phyloP scores from a whole-genome alignment of 2,888 invertebrate genomes.

The Drosophila maculinotata region DNA sequence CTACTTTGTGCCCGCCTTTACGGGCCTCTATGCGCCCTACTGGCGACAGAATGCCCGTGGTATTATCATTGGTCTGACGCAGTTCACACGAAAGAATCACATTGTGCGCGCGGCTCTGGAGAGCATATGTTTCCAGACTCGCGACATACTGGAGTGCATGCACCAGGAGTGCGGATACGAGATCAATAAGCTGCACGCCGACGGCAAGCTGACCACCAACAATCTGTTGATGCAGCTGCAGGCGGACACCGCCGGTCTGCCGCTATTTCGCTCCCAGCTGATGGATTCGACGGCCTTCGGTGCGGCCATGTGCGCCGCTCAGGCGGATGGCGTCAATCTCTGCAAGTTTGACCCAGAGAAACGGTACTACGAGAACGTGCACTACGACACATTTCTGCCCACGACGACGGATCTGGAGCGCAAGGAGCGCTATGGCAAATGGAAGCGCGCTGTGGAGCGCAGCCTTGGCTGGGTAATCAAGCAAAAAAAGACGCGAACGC shows the following conservation, averaged over 20 bases:
- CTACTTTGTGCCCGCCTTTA: slow-evolving; percentile 99
- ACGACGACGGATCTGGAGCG: slow-evolving; percentile 93
- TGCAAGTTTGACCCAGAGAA: slow-evolving; percentile 89
- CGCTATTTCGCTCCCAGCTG: slow-evolving; percentile 93
- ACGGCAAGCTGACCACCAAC: slow-evolving; percentile 97
- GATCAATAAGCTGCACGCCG: slow-evolving; percentile 93
- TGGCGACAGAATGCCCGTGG: slow-evolving; percentile 98
- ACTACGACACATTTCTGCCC: slow-evolving; percentile 92
- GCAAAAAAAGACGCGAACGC: slow-evolving; percentile 89
- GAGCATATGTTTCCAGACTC: slow-evolving; percentile 98
- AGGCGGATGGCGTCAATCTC: slow-evolving; percentile 90
- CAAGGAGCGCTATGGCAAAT: slow-evolving; percentile 93
- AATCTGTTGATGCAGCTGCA: slow-evolving; percentile 97
- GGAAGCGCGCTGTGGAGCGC: slow-evolving; percentile 97
- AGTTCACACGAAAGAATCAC: slow-evolving; percentile 96
- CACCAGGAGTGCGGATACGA: slow-evolving; percentile 95
- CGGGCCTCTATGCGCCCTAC: slow-evolving; percentile 98
- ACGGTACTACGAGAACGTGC: slow-evolving; percentile 84
- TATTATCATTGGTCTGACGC: slow-evolving; percentile 96
- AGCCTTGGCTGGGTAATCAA: slow-evolving; percentile 95
- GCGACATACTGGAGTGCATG: slow-evolving; percentile 97
- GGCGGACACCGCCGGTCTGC: slow-evolving; percentile 96
- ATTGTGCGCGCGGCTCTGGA: slow-evolving; percentile 97
- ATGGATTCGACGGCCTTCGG: slow-evolving; percentile 97
- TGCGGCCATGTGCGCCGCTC: slow-evolving; percentile 96